These are phyloP conservation scores for Tethya wilhelma DNA, from an alignment of 37 sponge, comb jelly and placozoan genomes.

Conservation along the genomic window DNA sequence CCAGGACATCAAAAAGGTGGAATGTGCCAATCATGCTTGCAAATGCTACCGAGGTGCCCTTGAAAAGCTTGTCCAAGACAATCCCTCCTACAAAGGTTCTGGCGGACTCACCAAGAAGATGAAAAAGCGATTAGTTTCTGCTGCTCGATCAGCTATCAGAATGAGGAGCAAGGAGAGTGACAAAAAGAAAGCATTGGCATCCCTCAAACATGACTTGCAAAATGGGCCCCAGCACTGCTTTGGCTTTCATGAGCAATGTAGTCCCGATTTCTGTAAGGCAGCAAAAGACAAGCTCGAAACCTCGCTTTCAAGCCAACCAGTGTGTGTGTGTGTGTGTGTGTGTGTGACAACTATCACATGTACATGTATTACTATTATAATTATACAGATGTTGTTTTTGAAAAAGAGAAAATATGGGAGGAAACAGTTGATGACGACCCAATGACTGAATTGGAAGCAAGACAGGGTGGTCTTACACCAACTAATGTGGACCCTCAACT, in stretches of 20 bases:
- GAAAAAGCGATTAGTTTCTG: slow-evolving; percentile 12
- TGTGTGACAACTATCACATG: not conserved
- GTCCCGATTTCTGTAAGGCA: not conserved
- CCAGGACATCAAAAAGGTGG: slow-evolving; percentile 32
- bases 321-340: too few relatives aligned
- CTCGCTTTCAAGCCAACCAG: too few relatives aligned
- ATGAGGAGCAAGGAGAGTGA: slow-evolving; percentile 42
- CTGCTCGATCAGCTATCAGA: slow-evolving; percentile 44
- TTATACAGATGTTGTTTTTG: not conserved
- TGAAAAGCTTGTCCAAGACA: slow-evolving; percentile 46
- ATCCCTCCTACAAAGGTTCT: slow-evolving; percentile 43
- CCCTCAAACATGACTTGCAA: slow-evolving; percentile 8
- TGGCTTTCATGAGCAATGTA: slow-evolving; percentile 27
- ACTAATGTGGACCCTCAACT: not conserved
- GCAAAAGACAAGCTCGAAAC: too few relatives aligned
- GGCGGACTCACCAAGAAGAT: slow-evolving; percentile 33
- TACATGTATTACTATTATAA: not conserved
- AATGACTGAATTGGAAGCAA: not conserved
- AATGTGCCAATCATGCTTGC: slow-evolving; percentile 64
- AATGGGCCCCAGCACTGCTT: slow-evolving; percentile 47
- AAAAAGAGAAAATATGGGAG: slow-evolving; percentile 4
- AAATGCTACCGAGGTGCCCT: slow-evolving; percentile 45
- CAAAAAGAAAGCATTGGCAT: slow-evolving; percentile 8
- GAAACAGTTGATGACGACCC: slow-evolving; percentile 16
- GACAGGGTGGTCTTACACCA: slow-evolving; percentile 5